Evolutionary conservation across 2,888 invertebrate genomes (phyloP), one percentile per base, ranked within the genome.

Genomic region (Drosophila algonquin): DNA sequence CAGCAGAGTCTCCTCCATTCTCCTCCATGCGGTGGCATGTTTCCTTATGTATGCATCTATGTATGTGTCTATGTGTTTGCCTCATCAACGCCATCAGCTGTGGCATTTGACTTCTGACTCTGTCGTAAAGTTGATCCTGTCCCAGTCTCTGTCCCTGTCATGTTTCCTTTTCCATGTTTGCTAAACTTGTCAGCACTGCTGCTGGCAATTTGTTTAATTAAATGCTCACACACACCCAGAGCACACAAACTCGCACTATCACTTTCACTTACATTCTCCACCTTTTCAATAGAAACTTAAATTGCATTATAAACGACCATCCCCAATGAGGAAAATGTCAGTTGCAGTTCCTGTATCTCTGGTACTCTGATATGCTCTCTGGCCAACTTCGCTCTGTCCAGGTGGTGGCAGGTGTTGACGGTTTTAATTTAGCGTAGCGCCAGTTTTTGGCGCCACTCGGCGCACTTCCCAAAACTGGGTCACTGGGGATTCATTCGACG

Each of bases 191-290:
- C 53, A 64, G 46, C 64, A 35, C 64, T 45, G 52, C 54, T 68
- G 53, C 53, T 68, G 70, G 69, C 69, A 70, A 60, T 70, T 70
- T 69, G 69, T 52, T 70, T 69, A 70, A 70, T 70, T 70, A 70
- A 70, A 70, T 70, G 65, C 48, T 30, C 14, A 24, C 45, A 60
- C 59, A 54, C 24, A 21, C 3, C 45, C 50, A 21, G 18, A 18
- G 18, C 18, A 18, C 32, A 10, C 44, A 51, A 21, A 18, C 63
- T 32, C 21, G 10, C 24, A 16, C 63, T 32, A 32, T 14, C 24
- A 12, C 51, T 45, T 21, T 10, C 44, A 35, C 51, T 51, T 24
- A 10, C 18, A 44, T 48, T 12, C 30, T 10, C 21, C 21, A n/a
- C 62, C 18, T 50, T 27, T 44, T 40, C 24, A 63, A 24, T 32